Percentiles rank a stretch among this genome's conserved stretches.
Conservation (phyloP, 2,113 vertebrate species). For the Myotis davidii region DNA sequence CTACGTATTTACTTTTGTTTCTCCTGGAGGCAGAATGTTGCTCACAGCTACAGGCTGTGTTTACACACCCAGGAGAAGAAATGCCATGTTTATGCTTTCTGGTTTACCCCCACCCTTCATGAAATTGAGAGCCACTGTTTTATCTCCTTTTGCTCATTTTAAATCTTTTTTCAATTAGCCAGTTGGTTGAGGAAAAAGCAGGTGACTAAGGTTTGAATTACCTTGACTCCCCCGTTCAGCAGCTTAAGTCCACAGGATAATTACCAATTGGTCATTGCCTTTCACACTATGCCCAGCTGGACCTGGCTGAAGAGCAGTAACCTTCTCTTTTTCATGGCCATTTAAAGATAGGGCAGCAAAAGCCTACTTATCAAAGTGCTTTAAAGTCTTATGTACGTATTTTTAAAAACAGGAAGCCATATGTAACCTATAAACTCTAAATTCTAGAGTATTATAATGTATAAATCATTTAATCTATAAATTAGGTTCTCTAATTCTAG, state of each 20-base stretch:
- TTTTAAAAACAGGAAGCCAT: background rate
- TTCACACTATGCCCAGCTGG: background rate
- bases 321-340: background rate
- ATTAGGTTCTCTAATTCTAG: background rate
- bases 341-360: background rate
- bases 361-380: background rate
- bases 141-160: background rate
- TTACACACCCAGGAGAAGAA: background rate
- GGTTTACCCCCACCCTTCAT: background rate
- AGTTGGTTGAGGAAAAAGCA: background rate
- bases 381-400: background rate
- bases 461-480: background rate
- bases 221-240: background rate
- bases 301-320: background rate
- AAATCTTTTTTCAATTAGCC: constrained; percentile 19
- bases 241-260: background rate
- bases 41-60: background rate
- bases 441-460: background rate
- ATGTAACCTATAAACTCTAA: background rate
- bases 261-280: background rate
- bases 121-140: background rate
- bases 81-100: background rate
- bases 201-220: background rate
- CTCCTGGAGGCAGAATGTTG: constrained; percentile 42
- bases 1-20: constrained; percentile 51